Evolutionary conservation across 2,797 vertebrate genomes (phyloP), one percentile per base, ranked within the genome.

Genomic region (Channa striata): DNA sequence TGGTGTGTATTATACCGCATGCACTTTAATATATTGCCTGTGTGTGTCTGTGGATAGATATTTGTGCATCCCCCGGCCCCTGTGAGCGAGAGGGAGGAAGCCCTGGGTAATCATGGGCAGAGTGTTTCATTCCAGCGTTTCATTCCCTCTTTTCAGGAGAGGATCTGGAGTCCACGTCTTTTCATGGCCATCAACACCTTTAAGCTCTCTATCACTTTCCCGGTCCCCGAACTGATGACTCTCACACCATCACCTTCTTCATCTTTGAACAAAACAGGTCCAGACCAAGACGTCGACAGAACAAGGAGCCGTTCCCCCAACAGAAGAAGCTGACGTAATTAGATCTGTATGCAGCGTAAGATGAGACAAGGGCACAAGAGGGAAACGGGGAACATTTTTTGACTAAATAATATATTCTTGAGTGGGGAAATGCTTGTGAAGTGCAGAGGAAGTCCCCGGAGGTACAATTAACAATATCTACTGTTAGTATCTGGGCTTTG

Each of bases 391-490:
- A 46, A 51, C n/a, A 7, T 61, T 63, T 57, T 80, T 74, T 61
- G 67, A 68, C 34, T 71, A 59, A 83, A 80, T 84, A 68, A 86
- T 74, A 68, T 58, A 82, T 86, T 75, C 56, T 76, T 20, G 11
- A 70, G 65, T 59, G 43, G 67, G 78, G 70, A 68, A 78, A 85
- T 54, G 68, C 72, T 81, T 78, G 72, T 81, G 87, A 90, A 81
- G 73, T 70, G 73, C 51, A 81, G 56, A 37, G 47, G 54, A 74
- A 68, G 68, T 92, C 90, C 82, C 86, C 16, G 57, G 83, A 83
- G 91, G 80, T 72, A 52, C 75, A 90, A 91, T 93, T 92, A 93
- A 89, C 82, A 86, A 84, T 79, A 83, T 81, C 73, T 87, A 73
- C 60, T 46, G 40, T 79, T 67, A 49, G 58, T 69, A 52, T 80